phyloP scores from a whole-genome alignment of 2,113 vertebrate species.

The Gambusia affinis region DNA sequence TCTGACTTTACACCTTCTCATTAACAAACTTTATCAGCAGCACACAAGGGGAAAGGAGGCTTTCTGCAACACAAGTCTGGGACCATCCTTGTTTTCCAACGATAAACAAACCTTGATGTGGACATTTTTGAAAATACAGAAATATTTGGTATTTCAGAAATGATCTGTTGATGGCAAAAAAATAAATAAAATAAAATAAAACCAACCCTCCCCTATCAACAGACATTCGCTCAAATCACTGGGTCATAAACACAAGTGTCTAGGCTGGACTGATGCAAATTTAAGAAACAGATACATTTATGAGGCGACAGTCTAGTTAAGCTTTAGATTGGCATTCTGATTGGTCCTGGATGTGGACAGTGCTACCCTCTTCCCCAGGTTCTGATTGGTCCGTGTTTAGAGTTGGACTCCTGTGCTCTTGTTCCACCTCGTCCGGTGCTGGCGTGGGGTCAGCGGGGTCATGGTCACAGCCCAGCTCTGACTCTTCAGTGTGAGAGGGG shows the following conservation, averaged over 20 bases:
- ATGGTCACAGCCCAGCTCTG: constrained; percentile 73
- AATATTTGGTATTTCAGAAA: constrained; percentile 21
- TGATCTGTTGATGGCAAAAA: constrained; percentile 33
- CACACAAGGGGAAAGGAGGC: neutral
- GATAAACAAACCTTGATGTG: too few relatives aligned
- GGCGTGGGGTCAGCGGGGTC: constrained; percentile 53
- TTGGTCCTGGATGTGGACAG: constrained; percentile 44
- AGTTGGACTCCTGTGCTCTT: constrained; percentile 24
- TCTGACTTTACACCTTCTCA: neutral
- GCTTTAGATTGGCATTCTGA: constrained; percentile 50
- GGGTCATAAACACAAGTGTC: constrained; percentile 45
- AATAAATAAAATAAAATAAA: constrained; percentile 14
- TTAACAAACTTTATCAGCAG: neutral
- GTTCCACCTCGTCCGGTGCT: constrained; percentile 52
- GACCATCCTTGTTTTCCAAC: neutral
- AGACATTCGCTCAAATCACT: constrained; percentile 8
- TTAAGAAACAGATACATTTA: constrained; percentile 60
- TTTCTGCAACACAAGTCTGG: neutral
- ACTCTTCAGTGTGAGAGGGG: constrained; percentile 76
- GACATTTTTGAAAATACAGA: neutral
- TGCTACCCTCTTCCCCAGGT: constrained; percentile 43
- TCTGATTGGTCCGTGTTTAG: constrained; percentile 58
- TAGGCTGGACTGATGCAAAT: constrained; percentile 64
- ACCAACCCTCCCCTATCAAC: constrained; percentile 24
- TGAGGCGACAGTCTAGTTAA: constrained; percentile 34